A percentile compares a stretch with the other conserved stretches of the same genome.
Conservation (phyloP, 2,113 vertebrate genomes). For the Rhea americana region DNA sequence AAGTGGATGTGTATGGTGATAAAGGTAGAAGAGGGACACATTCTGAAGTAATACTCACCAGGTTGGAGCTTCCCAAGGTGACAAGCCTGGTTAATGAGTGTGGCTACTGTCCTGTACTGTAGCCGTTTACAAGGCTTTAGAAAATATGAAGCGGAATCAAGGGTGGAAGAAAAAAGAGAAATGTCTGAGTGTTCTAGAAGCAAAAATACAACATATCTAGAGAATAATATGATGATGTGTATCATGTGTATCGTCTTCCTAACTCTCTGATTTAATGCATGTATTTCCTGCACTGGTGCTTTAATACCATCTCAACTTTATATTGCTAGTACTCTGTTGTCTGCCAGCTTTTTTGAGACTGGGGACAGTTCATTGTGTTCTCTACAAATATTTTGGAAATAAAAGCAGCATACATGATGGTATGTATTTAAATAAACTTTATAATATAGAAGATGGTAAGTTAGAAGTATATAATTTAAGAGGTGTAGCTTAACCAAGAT, state of each 20-base stretch:
- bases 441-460: neutral
- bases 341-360: neutral
- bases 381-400: slow-evolving; percentile 28
- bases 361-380: neutral
- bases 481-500: slow-evolving; percentile 53
- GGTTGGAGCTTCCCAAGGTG: neutral
- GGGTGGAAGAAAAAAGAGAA: neutral
- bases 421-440: slow-evolving; percentile 28
- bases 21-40: neutral
- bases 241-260: neutral
- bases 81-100: neutral
- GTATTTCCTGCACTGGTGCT: neutral
- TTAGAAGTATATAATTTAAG: slow-evolving; percentile 48
- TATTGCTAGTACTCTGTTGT: neutral
- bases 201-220: neutral
- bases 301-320: neutral
- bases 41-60: neutral
- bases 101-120: neutral
- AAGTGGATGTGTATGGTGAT: neutral
- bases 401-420: neutral
- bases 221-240: neutral
- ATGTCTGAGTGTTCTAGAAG: neutral
- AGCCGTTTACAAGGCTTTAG: neutral
- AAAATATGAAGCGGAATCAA: neutral
- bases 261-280: neutral